Evolutionary conservation across 2,888 invertebrate species (phyloP), one percentile per base, ranked within the genome.

Genomic region (Trichopoda pennipes): DNA sequence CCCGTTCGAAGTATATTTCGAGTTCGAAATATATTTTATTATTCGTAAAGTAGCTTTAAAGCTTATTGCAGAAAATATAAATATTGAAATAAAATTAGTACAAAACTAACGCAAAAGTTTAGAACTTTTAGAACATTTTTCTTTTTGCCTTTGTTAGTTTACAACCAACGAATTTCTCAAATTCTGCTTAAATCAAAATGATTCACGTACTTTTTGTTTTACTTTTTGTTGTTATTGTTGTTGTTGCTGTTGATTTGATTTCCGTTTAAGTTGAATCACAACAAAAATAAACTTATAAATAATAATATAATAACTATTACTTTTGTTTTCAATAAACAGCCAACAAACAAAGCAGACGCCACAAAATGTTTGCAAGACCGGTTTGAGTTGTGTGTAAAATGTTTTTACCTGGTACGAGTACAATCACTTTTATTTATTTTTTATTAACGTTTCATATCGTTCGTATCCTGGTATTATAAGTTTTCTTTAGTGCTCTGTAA

Each of bases 281-380:
- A 69, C 8, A 28, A 49, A 44, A 61, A 44, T 61, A 44, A 44
- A 44, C 14, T 51, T 17, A 47, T 14, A 16, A 55, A 53, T 60
- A 35, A 10, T 7, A 55, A 53, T 23, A 75, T 28, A 75, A n/a
- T 68, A 68, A 76, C 60, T 61, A 68, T 53, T 47, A 69, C 68
- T 76, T 69, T 76, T 69, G 53, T 68, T 76, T 53, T 53, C 58
- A 19, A 32, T 47, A 53, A 38, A 23, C 60, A 53, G 21, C 28
- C 58, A 76, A 61, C 68, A 76, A 61, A 69, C 76, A 76, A 76
- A 55, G 76, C 76, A 76, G 76, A 69, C 76, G 76, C 76, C 76
- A 76, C 76, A 44, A 60, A 61, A 76, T 76, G 60, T 69, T 76
- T 76, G 60, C 58, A 76, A 76, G 51, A 76, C 76, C 76, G 76